Evolutionary conservation across 2,113 vertebrate species (phyloP).

Genomic region (Sceloporus tristichus): DNA sequence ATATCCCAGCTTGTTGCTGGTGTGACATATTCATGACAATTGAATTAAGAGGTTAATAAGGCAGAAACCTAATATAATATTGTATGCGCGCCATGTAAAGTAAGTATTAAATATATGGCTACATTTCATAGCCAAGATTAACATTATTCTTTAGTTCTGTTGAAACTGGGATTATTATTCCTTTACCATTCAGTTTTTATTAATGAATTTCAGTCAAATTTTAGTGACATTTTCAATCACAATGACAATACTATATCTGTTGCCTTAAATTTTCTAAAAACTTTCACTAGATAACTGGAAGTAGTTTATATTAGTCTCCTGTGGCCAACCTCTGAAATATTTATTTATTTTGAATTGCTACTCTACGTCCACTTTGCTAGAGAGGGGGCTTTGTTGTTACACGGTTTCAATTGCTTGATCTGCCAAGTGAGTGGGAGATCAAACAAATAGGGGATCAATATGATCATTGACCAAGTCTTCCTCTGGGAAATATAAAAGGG

Average conservation of each 20-base stretch:
- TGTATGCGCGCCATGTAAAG: neutral
- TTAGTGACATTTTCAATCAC: neutral
- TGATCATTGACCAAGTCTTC: slow-evolving; percentile 38
- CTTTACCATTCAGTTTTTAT: neutral
- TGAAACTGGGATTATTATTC: neutral
- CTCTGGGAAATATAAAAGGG: slow-evolving; percentile 41
- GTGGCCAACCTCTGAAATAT: slow-evolving; percentile 26
- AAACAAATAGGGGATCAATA: slow-evolving; percentile 48
- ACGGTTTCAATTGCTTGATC: slow-evolving; percentile 40
- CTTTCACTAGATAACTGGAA: slow-evolving; percentile 19
- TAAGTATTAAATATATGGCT: neutral
- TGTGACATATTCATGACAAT: neutral
- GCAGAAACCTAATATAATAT: neutral
- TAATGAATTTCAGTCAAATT: neutral
- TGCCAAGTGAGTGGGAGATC: slow-evolving; percentile 41
- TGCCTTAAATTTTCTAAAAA: neutral
- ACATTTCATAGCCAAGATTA: neutral
- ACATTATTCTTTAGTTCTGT: neutral
- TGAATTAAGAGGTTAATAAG: neutral
- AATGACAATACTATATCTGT: slow-evolving; percentile 16
- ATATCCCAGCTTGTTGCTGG: neutral
- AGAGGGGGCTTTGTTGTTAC: slow-evolving; percentile 29
- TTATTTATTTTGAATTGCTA: slow-evolving; percentile 43
- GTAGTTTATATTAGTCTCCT: slow-evolving; percentile 20
- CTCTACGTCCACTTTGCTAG: slow-evolving; percentile 17